Base-by-base conservation (phyloP, 2,113 vertebrate species). In the Caranx ignobilis region DNA sequence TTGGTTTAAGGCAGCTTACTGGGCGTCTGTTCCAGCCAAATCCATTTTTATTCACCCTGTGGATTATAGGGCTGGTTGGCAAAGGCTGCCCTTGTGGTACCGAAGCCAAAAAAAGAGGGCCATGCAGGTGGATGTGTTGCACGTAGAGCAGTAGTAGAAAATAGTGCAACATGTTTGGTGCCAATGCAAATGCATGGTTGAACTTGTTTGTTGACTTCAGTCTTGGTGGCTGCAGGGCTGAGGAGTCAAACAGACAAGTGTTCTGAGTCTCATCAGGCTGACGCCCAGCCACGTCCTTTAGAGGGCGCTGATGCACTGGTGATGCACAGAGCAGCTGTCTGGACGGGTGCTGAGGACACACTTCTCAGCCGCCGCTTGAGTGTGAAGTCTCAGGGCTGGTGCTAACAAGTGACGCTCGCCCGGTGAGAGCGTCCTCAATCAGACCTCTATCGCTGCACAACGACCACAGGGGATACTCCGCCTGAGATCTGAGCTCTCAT, bases 31-130 rank as follows among this genome's bases (percentile, higher is more conserved):
- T 85, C 50, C 67, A 84, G 77, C 84, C 81, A 87, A 91, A 91
- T 91, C 91, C 88, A 90, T 89, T 89, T 89, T 83, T 92, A 85
- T 75, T 89, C 83, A 90, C 90, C 84, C 80, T 32, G 76, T 82
- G 93, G 89, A 91, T 90, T 92, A 89, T 76, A 50, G 68, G 68
- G 35, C 59, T 5, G 18, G 39, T 72, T 87, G 85, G 86, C 86
- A 81, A 81, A 43, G 59, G 43, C 74, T 56, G 50, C 59, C 60
- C 48, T 18, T 0, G 16, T 65, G 45, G 37, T 13, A 37, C 35
- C 34, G 1, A 21, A 75, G 89, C 84, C 84, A 74, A 70, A 41
- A 10, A 47, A 45, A n/a, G 62, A 11, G 26, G 62, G 15, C 59
- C 52, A 18, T 70, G 81, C 87, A 84, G 85, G 78, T 80, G 82